Conservation (phyloP, 2,888 invertebrate species). For the Leuctra nigra region DNA sequence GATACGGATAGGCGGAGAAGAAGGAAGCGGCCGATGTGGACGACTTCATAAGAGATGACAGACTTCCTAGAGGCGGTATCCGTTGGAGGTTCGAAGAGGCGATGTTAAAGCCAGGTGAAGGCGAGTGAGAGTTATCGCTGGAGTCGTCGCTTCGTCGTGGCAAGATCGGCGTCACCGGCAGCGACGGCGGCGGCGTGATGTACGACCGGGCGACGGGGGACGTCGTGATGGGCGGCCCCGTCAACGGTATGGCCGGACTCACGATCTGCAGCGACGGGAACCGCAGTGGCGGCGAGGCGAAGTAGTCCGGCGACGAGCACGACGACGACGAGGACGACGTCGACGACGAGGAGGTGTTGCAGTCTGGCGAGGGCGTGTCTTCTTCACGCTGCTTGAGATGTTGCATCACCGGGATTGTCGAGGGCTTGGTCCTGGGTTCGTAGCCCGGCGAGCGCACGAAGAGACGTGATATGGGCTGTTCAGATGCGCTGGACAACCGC, state of each 20-base stretch:
- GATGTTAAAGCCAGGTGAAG: constrained; percentile 10
- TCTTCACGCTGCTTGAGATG: neutral
- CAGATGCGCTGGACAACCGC: neutral
- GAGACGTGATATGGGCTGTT: constrained; percentile 2
- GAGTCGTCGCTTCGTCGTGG: neutral
- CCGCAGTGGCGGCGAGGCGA: neutral
- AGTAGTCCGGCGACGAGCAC: constrained; percentile 7
- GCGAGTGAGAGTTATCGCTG: neutral
- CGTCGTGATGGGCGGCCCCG: constrained; percentile 4
- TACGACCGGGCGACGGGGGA: constrained; percentile 5
- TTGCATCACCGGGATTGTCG: neutral
- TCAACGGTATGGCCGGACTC: constrained; percentile 8
- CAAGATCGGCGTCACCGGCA: neutral
- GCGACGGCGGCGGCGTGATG: constrained; percentile 8
- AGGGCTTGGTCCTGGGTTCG: neutral
- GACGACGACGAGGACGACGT: neutral
- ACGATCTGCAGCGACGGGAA: constrained; percentile 16
- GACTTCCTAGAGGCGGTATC: neutral
- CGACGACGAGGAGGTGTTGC: neutral
- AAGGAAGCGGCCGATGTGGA: neutral
- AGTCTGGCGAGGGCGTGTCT: neutral
- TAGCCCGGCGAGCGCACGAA: constrained; percentile 4
- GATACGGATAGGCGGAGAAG: constrained; percentile 1
- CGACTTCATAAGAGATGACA: neutral
- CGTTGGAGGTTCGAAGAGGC: constrained; percentile 2